Conservation (phyloP, 2,797 vertebrate species). For the Taeniopygia guttata region DNA sequence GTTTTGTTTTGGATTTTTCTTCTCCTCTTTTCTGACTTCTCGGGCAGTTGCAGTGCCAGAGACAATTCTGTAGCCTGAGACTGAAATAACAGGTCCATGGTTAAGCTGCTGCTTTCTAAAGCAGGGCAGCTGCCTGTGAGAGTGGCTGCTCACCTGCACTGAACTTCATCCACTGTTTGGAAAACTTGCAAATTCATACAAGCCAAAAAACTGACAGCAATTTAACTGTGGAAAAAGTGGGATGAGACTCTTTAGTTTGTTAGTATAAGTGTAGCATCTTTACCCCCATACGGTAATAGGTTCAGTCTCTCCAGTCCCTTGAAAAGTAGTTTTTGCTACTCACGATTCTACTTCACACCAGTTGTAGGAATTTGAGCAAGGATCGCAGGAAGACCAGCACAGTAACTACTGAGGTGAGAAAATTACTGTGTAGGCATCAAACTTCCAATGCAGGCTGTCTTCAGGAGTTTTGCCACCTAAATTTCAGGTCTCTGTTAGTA, state of each 20-base stretch:
- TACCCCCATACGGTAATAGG: background rate
- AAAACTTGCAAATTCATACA: fast-evolving
- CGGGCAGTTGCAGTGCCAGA: background rate
- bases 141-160: background rate
- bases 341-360: background rate
- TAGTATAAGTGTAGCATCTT: background rate
- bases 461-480: background rate
- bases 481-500: background rate
- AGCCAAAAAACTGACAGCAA: background rate
- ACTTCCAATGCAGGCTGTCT: background rate
- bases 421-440: background rate
- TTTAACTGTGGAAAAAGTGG: background rate
- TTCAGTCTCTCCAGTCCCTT: background rate
- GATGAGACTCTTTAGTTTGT: background rate
- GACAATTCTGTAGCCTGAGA: background rate
- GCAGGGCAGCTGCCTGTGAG: background rate
- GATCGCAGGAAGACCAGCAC: background rate
- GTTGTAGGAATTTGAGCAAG: background rate
- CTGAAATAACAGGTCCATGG: background rate
- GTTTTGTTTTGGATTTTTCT: background rate
- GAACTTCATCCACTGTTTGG: background rate
- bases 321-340: background rate
- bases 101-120: background rate
- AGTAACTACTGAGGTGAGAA: background rate
- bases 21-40: background rate